phyloP scores from a whole-genome alignment of 2,797 vertebrate species.

The Rhinella marina region DNA sequence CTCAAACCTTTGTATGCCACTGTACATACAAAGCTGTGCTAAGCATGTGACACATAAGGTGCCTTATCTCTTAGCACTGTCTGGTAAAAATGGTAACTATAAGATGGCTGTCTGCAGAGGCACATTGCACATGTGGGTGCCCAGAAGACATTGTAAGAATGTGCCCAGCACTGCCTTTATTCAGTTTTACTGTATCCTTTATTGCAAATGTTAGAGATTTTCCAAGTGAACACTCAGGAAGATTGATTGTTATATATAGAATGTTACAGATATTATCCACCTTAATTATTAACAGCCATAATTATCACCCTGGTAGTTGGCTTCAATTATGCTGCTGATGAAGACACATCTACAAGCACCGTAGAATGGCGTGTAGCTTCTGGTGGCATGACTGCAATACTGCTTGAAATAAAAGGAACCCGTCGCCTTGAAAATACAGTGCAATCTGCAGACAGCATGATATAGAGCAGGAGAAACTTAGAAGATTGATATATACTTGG shows the following conservation, averaged over 20 bases:
- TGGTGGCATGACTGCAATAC: neutral
- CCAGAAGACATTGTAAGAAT: conserved; percentile 76
- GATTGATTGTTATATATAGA: conserved; percentile 50
- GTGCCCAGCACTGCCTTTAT: conserved; percentile 77
- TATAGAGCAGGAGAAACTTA: too few relatives aligned
- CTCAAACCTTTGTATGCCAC: too few relatives aligned
- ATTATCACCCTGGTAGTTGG: neutral
- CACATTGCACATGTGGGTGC: conserved; percentile 75
- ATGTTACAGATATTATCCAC: neutral
- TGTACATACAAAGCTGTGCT: conserved; percentile 25
- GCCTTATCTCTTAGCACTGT: conserved; percentile 45
- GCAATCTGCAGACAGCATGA: too few relatives aligned
- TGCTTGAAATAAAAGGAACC: neutral
- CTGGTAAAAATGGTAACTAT: conserved; percentile 38
- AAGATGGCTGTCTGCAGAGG: conserved; percentile 56
- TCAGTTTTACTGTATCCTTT: conserved; percentile 66
- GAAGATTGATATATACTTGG: too few relatives aligned
- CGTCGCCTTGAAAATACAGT: too few relatives aligned
- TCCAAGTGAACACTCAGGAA: conserved; percentile 62
- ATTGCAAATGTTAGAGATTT: conserved; percentile 60
- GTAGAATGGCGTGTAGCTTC: neutral
- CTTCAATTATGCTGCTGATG: neutral
- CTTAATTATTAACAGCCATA: neutral
- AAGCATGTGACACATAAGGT: conserved; percentile 23
- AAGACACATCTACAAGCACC: neutral